phyloP scores from a whole-genome alignment of 2,888 invertebrate species.

The Fabriciana adippe region DNA sequence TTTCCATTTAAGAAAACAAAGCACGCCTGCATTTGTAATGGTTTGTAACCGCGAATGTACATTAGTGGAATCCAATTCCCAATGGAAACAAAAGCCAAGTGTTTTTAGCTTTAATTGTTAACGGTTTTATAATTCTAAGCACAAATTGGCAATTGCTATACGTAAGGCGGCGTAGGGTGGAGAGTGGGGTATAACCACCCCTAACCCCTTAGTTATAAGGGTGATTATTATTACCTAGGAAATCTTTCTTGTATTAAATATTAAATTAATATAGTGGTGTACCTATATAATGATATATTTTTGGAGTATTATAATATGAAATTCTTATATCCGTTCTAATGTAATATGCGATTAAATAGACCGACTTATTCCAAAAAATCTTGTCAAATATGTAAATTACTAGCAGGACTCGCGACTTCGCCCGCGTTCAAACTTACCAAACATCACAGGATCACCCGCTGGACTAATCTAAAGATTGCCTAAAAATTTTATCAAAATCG shows the following conservation, averaged over 20 bases:
- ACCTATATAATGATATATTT: neutral
- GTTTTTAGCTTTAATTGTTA: slow-evolving; percentile 23
- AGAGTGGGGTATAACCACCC: no score
- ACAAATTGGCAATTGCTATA: slow-evolving; percentile 10
- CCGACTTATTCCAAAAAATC: no score
- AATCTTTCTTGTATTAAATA: neutral
- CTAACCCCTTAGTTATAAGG: no score
- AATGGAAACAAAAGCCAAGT: slow-evolving; percentile 27
- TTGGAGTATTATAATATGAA: slow-evolving; percentile 7
- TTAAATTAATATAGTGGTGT: neutral
- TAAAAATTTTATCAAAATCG: no score
- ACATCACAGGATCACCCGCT: no score
- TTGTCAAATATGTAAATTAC: no score
- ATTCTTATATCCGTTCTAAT: neutral
- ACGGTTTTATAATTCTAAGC: slow-evolving; percentile 25
- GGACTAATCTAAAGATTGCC: no score
- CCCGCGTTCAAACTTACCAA: no score
- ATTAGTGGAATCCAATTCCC: slow-evolving; percentile 32
- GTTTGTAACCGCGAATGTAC: slow-evolving; percentile 33
- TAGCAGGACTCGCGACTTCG: no score
- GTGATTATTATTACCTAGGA: no score
- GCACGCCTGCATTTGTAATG: slow-evolving; percentile 21
- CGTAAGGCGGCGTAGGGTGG: neutral
- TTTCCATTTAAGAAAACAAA: slow-evolving; percentile 21
- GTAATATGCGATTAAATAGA: no score